phyloP scores from a whole-genome alignment of 2,888 invertebrate genomes.

The Diarsia mendica region DNA sequence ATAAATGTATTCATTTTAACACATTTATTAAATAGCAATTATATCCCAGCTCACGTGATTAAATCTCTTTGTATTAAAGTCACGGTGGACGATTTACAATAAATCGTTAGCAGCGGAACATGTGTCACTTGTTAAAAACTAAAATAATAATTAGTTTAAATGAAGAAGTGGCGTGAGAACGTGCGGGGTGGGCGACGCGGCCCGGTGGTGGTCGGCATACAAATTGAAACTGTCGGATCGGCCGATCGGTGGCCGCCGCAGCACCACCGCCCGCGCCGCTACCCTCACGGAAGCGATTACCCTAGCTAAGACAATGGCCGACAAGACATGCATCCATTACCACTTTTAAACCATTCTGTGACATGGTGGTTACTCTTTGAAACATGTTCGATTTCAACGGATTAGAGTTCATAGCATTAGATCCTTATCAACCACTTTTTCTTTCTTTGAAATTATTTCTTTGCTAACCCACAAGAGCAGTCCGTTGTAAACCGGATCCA shows the following conservation, averaged over 20 bases:
- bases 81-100: constrained; percentile 74
- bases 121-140: constrained; percentile 80
- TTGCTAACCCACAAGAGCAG: neutral
- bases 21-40: constrained; percentile 55
- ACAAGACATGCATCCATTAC: constrained; percentile 89
- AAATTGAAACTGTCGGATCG: constrained; percentile 83
- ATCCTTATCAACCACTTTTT: constrained; percentile 5
- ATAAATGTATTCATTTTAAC: constrained; percentile 38
- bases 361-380: constrained; percentile 80
- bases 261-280: constrained; percentile 65
- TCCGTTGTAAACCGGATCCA: neutral
- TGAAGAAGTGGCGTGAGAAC: constrained; percentile 86
- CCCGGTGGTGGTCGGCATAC: constrained; percentile 79
- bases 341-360: constrained; percentile 80
- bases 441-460: constrained; percentile 9
- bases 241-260: constrained; percentile 73
- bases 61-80: constrained; percentile 74
- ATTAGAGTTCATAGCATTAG: constrained; percentile 35
- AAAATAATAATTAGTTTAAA: constrained; percentile 87
- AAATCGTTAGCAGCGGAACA: constrained; percentile 76
- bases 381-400: constrained; percentile 75
- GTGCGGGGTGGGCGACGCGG: constrained; percentile 80
- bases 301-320: constrained; percentile 85
- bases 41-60: constrained; percentile 54
- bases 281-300: constrained; percentile 89